A percentile compares a stretch with the other conserved stretches of the same genome.
Conservation (phyloP, 2,797 vertebrate genomes). For the Enteromius thamalakanensis region DNA sequence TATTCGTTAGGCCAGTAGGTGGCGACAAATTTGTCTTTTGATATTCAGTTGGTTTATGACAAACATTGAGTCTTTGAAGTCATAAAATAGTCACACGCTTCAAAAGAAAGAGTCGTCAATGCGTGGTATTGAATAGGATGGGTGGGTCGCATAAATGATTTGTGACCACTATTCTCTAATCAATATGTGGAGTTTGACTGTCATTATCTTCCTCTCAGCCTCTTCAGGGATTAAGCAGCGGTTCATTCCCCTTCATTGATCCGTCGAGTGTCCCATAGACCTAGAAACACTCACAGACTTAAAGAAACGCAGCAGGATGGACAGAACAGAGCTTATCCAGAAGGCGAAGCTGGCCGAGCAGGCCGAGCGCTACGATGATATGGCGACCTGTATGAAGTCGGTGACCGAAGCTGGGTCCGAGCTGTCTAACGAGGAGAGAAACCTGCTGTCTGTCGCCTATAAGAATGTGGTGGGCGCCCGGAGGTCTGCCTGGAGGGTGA, state of each 20-base stretch:
- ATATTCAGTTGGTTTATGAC: neutral
- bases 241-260: conserved; percentile 32
- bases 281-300: conserved; percentile 49
- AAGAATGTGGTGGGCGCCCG: conserved; percentile 95
- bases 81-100: neutral
- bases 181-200: conserved; percentile 11
- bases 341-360: conserved; percentile 96
- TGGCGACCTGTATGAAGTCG: conserved; percentile 93
- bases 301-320: conserved; percentile 74
- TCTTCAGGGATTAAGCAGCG: conserved; percentile 48
- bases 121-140: neutral
- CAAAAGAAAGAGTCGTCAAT: neutral
- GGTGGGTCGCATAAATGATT: neutral
- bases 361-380: conserved; percentile 97
- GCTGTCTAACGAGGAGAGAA: conserved; percentile 94
- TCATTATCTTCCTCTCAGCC: conserved; percentile 43
- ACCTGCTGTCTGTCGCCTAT: conserved; percentile 97
- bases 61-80: neutral
- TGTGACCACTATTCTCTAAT: neutral
- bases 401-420: conserved; percentile 87
- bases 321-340: conserved; percentile 87
- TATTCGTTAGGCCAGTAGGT: neutral
- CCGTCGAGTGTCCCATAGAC: conserved; percentile 40
- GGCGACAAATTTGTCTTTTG: conserved; percentile 1
- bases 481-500: conserved; percentile 92